Percentiles rank a stretch among this genome's conserved stretches.
These are phyloP conservation scores for Linepithema humile DNA, from an alignment of 1,140 invertebrate genomes.

Conservation along the genomic window DNA sequence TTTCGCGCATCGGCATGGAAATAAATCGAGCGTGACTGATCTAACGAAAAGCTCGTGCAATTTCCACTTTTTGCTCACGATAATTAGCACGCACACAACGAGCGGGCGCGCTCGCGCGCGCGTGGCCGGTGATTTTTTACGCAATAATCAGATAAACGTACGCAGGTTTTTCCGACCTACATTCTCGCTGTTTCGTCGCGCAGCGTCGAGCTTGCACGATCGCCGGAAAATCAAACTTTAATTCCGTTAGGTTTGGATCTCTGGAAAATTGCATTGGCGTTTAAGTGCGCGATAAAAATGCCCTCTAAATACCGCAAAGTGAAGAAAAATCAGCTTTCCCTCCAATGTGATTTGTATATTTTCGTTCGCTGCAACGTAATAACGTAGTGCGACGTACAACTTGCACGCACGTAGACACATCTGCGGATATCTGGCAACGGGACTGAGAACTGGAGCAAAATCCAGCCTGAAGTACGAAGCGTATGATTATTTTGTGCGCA, in stretches of 20 bases:
- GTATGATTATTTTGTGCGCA: not conserved
- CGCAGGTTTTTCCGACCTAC: conserved; percentile 28
- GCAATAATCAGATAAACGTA: conserved; percentile 27
- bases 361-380: not conserved
- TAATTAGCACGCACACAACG: conserved; percentile 4
- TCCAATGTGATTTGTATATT: not conserved
- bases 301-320: not conserved
- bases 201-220: not conserved
- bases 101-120: not conserved
- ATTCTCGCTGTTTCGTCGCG: conserved; percentile 17
- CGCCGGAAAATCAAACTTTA: not conserved
- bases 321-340: not conserved
- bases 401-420: not conserved
- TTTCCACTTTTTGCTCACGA: conserved; percentile 2
- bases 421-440: not conserved
- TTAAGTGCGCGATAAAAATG: conserved; percentile 1
- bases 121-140: conserved; percentile 4
- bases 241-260: conserved; percentile 14
- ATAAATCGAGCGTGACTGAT: conserved; percentile 17
- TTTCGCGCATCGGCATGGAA: not conserved
- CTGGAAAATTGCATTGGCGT: conserved; percentile 15
- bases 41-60: conserved; percentile 8
- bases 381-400: not conserved
- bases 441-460: not conserved
- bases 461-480: conserved; percentile 3